Evolutionary conservation across 2,888 invertebrate genomes (phyloP).

Genomic region (Tortrix viridana): DNA sequence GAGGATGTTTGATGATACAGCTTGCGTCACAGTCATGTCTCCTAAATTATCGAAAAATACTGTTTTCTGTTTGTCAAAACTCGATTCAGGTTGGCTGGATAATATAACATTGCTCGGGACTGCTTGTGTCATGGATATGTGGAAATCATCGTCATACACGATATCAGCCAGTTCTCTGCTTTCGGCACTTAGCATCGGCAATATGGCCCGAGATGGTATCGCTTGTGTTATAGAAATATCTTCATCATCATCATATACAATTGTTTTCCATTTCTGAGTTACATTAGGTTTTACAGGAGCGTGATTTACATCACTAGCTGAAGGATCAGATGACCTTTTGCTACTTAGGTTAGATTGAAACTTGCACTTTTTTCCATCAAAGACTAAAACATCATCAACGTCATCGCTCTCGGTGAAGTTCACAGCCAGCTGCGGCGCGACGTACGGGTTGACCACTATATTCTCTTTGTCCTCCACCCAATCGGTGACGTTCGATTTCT

Average conservation of each 20-base stretch:
- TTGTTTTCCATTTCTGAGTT: constrained; percentile 45
- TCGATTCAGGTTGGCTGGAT: background rate
- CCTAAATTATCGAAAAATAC: constrained; percentile 15
- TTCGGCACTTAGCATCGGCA: background rate
- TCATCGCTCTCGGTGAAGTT: constrained; percentile 65
- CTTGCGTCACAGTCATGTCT: constrained; percentile 42
- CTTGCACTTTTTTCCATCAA: constrained; percentile 69
- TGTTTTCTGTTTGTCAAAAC: background rate
- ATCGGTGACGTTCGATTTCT: constrained; percentile 48
- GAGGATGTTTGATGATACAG: constrained; percentile 31
- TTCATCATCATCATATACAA: constrained; percentile 46
- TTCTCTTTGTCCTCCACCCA: constrained; percentile 74
- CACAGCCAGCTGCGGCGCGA: constrained; percentile 55
- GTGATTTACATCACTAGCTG: constrained; percentile 44
- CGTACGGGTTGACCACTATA: constrained; percentile 67
- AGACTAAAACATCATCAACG: constrained; percentile 65
- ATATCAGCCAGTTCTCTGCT: background rate
- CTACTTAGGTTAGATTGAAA: constrained; percentile 52
- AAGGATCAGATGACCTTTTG: constrained; percentile 37
- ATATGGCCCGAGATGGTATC: constrained; percentile 39
- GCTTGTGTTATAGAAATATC: constrained; percentile 52
- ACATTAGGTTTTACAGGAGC: constrained; percentile 20
- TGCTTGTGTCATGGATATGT: constrained; percentile 14
- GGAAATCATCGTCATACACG: background rate
- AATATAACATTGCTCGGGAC: background rate